Evolutionary conservation across 2,797 vertebrate species (phyloP), one percentile per base, ranked within the genome.

Genomic region (Sebastes melanostomus): DNA sequence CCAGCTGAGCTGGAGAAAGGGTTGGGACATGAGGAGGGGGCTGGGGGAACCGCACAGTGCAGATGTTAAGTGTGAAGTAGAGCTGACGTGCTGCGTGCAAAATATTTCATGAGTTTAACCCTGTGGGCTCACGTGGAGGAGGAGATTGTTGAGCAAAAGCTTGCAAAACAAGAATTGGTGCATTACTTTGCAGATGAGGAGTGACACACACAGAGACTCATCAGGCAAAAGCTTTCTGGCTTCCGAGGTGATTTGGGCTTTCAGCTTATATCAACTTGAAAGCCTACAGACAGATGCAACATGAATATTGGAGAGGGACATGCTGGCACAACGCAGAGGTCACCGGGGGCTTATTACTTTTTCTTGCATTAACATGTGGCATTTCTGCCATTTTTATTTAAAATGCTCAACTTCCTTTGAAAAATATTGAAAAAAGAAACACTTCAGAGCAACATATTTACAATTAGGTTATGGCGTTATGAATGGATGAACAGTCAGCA

Each of bases 1-100:
- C 90, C 89, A 92, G 88, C 90, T 89, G 91, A 90, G 85, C 84
- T 65, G 78, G 69, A 92, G 85, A 90, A 90, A 84, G 77, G 72
- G 80, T 86, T 67, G 80, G 82, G 87, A 81, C 83, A 80, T 11
- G 76, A 59, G 82, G 78, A 54, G 60, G 61, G 66, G 73, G n/a
- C 1, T 9, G 32, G 27, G 65, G 58, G 52, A 30, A 3, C 58
- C 16, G 27, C 69, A 59, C 61, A n/a, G 84, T 88, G 90, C 91
- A 93, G 91, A 93, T 93, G 90, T 88, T 86, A 88, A 82, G 82
- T 85, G 81, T 82, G 74, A 85, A 81, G 89, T 75, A 66, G 66
- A 83, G 84, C 50, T 78, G 88, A 87, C 83, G 63, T 66, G 69
- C 82, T 77, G 80, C 77, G 72, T 73, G 78, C 66, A 81, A 87